Evolutionary conservation across 2,113 vertebrate species (phyloP), one percentile per base, ranked within the genome.

Genomic region (Pachypanchax playfairii): DNA sequence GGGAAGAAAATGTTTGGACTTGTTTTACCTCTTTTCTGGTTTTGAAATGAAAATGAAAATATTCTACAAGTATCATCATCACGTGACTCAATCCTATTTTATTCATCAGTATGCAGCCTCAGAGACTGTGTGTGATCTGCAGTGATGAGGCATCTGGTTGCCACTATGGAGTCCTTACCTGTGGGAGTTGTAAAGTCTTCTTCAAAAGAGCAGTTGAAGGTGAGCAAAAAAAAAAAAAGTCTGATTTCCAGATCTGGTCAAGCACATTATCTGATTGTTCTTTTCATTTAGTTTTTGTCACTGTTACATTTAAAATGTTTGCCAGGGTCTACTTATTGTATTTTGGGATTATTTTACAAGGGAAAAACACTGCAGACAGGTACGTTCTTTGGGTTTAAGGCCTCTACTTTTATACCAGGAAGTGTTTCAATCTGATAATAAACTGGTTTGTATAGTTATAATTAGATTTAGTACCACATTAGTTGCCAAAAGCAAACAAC

Each of bases 131-230:
- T 65, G 89, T 95, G 52, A 99, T 99, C 79, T 99, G 97, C 10
- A 92, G 95, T 0, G 97, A 99, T 61, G 97, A 99, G 77, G 97
- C 97, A 0, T 98, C 97, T 0, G 97, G 97, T 2, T 99, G 97
- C 72, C 97, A 99, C 72, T 98, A 99, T 12, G 97, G 97, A 33
- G 97, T 98, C 5, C 89, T 98, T 35, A 99, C 97, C 68, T 99
- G 97, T 61, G 97, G 97, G 55, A 99, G 97, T 83, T 99, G 97
- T 84, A 99, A 99, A 80, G 97, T 99, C 75, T 99, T 99, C 91
- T 99, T 98, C 87, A 99, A 99, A 87, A 93, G 97, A 81, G 97
- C 97, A 4, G 95, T 98, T 55, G 97, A 99, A 95, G 97, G 97
- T 98, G 92, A 84, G 90, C 4, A 28, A 41, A 51, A 21, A 60